Base-by-base conservation (phyloP, 2,797 vertebrate genomes). In the Chelon auratus region DNA sequence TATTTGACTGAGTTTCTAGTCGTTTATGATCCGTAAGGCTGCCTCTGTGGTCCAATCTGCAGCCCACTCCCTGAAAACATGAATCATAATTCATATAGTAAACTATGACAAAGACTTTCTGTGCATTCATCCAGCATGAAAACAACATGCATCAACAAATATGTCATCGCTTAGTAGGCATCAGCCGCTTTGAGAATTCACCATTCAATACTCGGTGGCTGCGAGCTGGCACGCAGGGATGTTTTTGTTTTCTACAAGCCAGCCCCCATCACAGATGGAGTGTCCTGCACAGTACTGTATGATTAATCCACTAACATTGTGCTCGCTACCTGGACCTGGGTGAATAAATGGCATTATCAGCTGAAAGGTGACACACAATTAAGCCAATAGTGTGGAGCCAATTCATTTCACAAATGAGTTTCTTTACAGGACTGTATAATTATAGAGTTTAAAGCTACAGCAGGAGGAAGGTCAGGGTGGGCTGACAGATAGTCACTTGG, bases 91-190 rank as follows among this genome's bases (percentile, higher is more conserved):
- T 78, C 54, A 45, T 40, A 42, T 62, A 66, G 73, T 83, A 82
- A 88, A 89, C 83, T 68, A 66, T 83, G 75, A 86, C 78, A 81
- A 84, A 78, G 61, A 60, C 57, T 81, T 66, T 68, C 55, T 78
- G 76, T 82, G 72, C 67, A 64, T 85, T 80, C 68, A 72, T 71
- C n/a, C 57, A 18, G 68, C 54, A 71, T 43, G 26, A 66, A 59
- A 78, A 68, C 55, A 67, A 69, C 69, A 68, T 37, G 63, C 61
- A 62, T 65, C 72, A 75, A 67, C 62, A 83, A 57, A 83, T 54
- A 66, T 64, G 78, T 81, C 73, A 59, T 65, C 39, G 80, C 33
- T 54, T 26, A 62, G 80, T 76, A 77, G 36, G 53, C 75, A n/a
- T 73, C n/a, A n/a, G 20, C 60, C 1, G 0, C 66, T 69, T 78